Percentiles rank a stretch among this genome's conserved stretches.
Conservation (phyloP, 2,113 vertebrate species). For the Spilogale gracilis region DNA sequence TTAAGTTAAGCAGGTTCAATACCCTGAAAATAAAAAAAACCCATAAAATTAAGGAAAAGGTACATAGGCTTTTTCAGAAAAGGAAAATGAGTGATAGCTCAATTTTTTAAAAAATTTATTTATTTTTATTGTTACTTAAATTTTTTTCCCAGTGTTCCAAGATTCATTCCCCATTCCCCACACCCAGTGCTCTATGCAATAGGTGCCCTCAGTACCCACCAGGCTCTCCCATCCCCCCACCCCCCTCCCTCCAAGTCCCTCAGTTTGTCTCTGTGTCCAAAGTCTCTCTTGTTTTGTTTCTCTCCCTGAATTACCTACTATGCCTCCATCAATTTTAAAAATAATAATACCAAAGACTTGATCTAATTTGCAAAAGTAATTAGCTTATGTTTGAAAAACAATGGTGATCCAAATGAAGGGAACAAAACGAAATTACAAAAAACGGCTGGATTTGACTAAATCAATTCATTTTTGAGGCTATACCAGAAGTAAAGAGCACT, state of each 20-base stretch:
- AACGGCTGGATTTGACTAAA: neutral
- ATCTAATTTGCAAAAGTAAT: constrained; percentile 40
- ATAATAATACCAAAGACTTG: neutral
- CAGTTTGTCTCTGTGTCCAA: too few relatives aligned
- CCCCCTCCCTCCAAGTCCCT: too few relatives aligned
- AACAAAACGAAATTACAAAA: constrained; percentile 42
- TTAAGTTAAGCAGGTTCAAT: neutral
- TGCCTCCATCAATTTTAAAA: neutral
- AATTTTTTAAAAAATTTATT: neutral
- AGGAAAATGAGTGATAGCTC: neutral
- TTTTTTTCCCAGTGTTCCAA: too few relatives aligned
- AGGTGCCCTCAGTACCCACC: too few relatives aligned
- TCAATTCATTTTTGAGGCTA: neutral
- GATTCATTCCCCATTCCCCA: too few relatives aligned
- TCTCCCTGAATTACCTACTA: too few relatives aligned
- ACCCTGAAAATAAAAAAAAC: neutral
- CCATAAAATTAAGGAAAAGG: neutral
- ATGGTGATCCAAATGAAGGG: neutral
- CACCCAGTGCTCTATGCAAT: too few relatives aligned
- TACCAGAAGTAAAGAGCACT: neutral
- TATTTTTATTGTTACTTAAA: too few relatives aligned
- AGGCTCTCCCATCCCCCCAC: too few relatives aligned
- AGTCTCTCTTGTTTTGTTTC: too few relatives aligned
- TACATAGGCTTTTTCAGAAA: constrained; percentile 16
- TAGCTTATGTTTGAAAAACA: constrained; percentile 35